Evolutionary conservation across 2,113 vertebrate genomes (phyloP).

Genomic region (Saccopteryx leptura): DNA sequence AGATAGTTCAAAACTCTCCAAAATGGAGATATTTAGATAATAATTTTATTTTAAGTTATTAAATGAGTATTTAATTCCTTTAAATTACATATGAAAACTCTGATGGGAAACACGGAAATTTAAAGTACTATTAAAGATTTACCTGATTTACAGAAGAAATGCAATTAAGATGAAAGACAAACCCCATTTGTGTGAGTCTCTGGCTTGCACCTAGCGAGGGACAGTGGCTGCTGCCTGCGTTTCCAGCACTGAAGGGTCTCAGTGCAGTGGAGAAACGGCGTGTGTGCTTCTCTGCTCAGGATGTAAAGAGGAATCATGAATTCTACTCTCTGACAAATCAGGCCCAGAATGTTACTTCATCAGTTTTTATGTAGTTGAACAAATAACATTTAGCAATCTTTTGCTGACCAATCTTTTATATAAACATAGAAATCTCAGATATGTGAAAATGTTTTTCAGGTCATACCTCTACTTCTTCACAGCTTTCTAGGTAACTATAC

Average conservation of each 20-base stretch:
- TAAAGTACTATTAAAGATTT: constrained; percentile 68
- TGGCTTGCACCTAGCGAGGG: background rate
- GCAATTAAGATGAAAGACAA: constrained; percentile 62
- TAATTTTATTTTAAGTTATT: constrained; percentile 79
- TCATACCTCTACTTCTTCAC: constrained; percentile 81
- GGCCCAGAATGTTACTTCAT: constrained; percentile 71
- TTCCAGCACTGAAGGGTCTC: background rate
- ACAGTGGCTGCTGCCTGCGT: background rate
- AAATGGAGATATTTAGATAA: constrained; percentile 76
- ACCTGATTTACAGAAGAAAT: constrained; percentile 72
- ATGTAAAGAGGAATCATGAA: constrained; percentile 64
- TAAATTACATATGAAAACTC: constrained; percentile 75
- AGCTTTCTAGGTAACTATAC: constrained; percentile 82
- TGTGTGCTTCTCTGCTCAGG: background rate
- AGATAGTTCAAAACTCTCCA: constrained; percentile 78
- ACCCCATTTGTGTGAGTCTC: background rate
- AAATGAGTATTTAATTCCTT: constrained; percentile 63
- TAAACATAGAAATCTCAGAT: constrained; percentile 86
- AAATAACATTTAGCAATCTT: constrained; percentile 79
- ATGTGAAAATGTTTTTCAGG: constrained; percentile 80
- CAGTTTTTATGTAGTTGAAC: constrained; percentile 67
- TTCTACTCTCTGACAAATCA: constrained; percentile 58
- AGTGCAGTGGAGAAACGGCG: constrained; percentile 7
- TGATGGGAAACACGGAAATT: constrained; percentile 70
- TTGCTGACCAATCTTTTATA: constrained; percentile 80